Base-by-base conservation (phyloP, 2,113 vertebrate species). In the Romanogobio albipinnatus region DNA sequence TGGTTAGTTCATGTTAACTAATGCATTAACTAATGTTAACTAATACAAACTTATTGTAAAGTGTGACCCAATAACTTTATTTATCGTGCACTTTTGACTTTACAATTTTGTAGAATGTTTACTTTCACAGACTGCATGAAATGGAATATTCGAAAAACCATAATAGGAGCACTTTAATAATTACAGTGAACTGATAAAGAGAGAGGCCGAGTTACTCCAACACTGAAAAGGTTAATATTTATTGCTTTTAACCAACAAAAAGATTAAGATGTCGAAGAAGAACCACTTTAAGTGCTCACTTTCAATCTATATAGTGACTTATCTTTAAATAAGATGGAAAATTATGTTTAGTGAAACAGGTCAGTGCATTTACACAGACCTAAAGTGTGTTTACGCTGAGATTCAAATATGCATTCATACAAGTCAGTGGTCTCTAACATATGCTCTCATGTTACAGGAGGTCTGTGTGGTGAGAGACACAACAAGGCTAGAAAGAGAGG, bases 401-500 rank as follows among this genome's bases (percentile, higher is more conserved):
- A 85, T 82, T 61, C 43, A 51, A 62, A 71, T 29, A 3, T 2
- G 26, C 70, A 62, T 78, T 82, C 53, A 76, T 29, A 76, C 29
- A 47, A 66, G 73, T 77, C 83, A 84, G 83, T 56, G 61, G n/a
- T 64, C 68, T 87, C 71, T 76, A 26, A 33, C 13, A 53, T 17
- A n/a, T 39, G 22, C 75, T 64, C 77, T 80, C 70, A 76, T 56
- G 62, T 79, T 70, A 84, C 82, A 56, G 61, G 24, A 49, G 77
- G 81, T 88, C 83, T 56, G 22, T 26, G 66, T 75, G 73, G 51
- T 51, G 68, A 56, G 75, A 36, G 36, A 80, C 77, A 80, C 77
- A 53, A 81, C 17, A 66, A 45, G 64, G 47, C 45, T 51, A 53
- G 93, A 76, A 59, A 73, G 83, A 59, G 43, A 68, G 70, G 5